Percentiles rank a stretch among this genome's conserved stretches.
phyloP scores from a whole-genome alignment of 2,797 vertebrate species.

The Enteromius mattozi region DNA sequence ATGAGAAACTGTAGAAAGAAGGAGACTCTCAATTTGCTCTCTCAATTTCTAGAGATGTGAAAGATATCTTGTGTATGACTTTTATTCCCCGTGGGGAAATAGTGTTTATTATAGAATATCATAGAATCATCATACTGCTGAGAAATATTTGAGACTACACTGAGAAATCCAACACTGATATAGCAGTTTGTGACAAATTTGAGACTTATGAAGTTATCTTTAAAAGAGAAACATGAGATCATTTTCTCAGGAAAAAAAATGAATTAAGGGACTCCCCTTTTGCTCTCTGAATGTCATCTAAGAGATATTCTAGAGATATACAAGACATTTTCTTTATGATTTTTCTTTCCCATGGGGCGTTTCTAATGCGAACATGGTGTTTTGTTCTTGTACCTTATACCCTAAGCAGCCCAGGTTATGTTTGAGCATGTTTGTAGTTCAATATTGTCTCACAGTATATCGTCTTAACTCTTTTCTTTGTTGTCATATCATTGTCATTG shows the following conservation, averaged over 20 bases:
- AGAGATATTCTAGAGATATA: background rate
- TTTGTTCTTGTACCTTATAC: background rate
- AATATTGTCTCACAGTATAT: background rate
- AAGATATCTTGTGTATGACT: background rate
- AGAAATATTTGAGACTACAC: background rate
- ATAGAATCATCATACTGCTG: no score
- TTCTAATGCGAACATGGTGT: background rate
- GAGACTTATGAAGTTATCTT: background rate
- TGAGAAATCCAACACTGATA: background rate
- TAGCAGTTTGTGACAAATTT: background rate
- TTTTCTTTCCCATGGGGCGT: background rate
- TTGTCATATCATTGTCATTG: slow-evolving; percentile 26
- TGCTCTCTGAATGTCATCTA: background rate
- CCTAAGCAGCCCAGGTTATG: background rate
- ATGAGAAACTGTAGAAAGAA: background rate
- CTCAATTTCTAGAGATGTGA: background rate
- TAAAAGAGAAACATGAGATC: background rate
- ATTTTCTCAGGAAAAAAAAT: background rate
- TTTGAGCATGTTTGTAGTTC: background rate
- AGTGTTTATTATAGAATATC: background rate
- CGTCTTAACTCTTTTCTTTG: background rate
- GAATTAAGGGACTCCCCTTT: background rate
- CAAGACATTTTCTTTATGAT: background rate
- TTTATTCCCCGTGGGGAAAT: background rate
- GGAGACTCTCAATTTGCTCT: background rate